A percentile compares a stretch with the other conserved stretches of the same genome.
Evolutionary conservation across 2,888 invertebrate genomes (phyloP).

Genomic region (Maniola hyperantus): DNA sequence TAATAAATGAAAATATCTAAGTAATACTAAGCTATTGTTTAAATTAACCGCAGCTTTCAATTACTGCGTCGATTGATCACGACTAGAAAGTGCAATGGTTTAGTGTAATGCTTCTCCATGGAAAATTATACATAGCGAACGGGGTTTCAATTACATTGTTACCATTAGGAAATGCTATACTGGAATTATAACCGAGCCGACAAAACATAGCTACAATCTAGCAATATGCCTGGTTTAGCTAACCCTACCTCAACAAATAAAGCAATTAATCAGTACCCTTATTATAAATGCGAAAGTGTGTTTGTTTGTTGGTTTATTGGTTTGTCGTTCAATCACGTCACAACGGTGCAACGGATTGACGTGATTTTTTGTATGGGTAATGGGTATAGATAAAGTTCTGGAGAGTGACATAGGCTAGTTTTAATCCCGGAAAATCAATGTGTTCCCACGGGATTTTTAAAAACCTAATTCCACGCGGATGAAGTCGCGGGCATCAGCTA

Average conservation of each 20-base stretch:
- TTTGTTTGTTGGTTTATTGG: no score
- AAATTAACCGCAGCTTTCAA: slow-evolving; percentile 32
- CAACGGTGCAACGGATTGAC: no score
- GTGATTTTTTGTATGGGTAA: no score
- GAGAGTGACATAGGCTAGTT: no score
- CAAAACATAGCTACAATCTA: not conserved
- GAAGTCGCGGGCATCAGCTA: no score
- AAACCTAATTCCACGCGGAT: no score
- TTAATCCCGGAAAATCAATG: no score
- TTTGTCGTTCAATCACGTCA: no score
- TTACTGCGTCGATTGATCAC: slow-evolving; percentile 35
- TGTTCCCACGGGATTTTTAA: no score
- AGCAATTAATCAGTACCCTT: no score
- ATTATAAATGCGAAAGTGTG: no score
- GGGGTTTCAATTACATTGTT: slow-evolving; percentile 22
- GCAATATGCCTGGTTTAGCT: not conserved
- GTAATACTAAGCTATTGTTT: slow-evolving; percentile 8
- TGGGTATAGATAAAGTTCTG: no score
- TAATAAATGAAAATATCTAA: not conserved
- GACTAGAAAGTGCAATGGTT: slow-evolving; percentile 35
- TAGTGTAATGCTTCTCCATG: slow-evolving; percentile 22
- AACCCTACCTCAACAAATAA: not conserved
- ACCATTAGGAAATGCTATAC: slow-evolving; percentile 9
- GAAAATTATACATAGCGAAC: slow-evolving; percentile 30
- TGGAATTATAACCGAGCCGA: not conserved